These are phyloP conservation scores for Pristionchus fissidentatus DNA, from an alignment of 2,888 invertebrate genomes.

Conservation along the genomic window DNA sequence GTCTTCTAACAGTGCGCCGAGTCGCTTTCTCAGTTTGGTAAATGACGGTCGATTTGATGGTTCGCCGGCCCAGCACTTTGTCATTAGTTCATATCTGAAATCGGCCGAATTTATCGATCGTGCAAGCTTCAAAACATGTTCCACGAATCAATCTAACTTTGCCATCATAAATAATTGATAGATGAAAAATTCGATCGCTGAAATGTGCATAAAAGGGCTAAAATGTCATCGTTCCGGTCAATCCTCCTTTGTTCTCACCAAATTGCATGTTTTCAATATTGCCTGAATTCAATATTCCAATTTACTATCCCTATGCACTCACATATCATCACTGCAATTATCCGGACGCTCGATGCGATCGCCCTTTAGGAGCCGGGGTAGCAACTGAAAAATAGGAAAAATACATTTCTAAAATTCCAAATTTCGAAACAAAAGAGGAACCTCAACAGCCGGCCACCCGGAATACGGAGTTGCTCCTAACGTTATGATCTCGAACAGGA, in stretches of 20 bases:
- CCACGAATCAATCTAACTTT: no score
- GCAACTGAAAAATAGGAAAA: neutral
- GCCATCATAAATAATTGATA: no score
- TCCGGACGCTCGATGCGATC: slow-evolving; percentile 1
- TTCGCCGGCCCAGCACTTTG: neutral
- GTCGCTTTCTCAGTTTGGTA: neutral
- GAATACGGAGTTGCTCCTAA: slow-evolving; percentile 27
- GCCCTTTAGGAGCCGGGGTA: neutral
- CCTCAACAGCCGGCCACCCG: slow-evolving; percentile 28
- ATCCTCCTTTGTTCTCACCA: no score
- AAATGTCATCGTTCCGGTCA: no score
- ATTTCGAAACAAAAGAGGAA: neutral
- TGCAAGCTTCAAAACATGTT: no score
- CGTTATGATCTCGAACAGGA: slow-evolving; percentile 32
- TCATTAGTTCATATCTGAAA: slow-evolving; percentile 15
- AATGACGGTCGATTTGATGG: neutral
- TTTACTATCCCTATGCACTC: no score
- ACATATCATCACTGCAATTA: neutral
- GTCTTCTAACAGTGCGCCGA: neutral
- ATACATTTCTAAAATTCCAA: neutral
- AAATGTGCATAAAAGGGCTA: no score
- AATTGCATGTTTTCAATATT: no score
- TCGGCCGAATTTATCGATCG: no score
- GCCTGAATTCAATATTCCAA: no score
- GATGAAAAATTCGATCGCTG: no score